Percentiles rank a stretch among this genome's conserved stretches.
Evolutionary conservation across 1,140 invertebrate genomes (phyloP).

Genomic region (Sesamia nonagrioides): DNA sequence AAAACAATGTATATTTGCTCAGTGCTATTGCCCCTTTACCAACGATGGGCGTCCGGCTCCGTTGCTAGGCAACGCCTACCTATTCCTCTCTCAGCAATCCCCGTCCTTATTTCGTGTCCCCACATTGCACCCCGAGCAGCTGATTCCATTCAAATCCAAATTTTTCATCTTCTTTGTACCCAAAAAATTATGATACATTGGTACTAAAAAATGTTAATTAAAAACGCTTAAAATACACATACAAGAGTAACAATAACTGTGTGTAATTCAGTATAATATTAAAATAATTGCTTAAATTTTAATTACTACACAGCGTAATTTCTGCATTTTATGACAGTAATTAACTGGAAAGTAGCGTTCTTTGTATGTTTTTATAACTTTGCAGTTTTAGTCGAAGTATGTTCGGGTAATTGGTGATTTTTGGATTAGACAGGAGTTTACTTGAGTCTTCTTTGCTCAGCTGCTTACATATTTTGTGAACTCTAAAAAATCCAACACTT

Average conservation of each 20-base stretch:
- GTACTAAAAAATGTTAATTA: not conserved
- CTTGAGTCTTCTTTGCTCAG: not conserved
- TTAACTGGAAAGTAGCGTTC: not conserved
- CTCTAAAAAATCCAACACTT: conserved; percentile 13
- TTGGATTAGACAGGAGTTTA: not conserved
- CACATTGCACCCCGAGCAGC: conserved; percentile 67
- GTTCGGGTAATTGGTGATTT: not conserved
- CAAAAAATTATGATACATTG: not conserved
- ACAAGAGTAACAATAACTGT: not conserved
- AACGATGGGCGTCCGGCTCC: conserved; percentile 53
- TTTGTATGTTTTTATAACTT: conserved; percentile 7
- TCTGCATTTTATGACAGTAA: conserved; percentile 1
- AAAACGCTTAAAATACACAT: not conserved
- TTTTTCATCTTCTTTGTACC: not conserved
- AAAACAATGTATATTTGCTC: conserved; percentile 33
- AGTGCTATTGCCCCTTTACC: conserved; percentile 48
- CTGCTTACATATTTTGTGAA: not conserved
- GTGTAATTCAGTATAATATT: not conserved
- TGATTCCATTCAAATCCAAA: conserved; percentile 72
- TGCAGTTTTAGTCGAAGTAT: not conserved
- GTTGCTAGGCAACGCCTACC: conserved; percentile 70
- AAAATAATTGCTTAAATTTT: conserved; percentile 16
- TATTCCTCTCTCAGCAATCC: conserved; percentile 59
- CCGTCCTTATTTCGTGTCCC: conserved; percentile 28
- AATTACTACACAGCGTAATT: conserved; percentile 14